A percentile compares a stretch with the other conserved stretches of the same genome.
These are phyloP conservation scores for Desmophyllum pertusum DNA, from an alignment of 92 coral and sea anemone species.

Conservation along the genomic window DNA sequence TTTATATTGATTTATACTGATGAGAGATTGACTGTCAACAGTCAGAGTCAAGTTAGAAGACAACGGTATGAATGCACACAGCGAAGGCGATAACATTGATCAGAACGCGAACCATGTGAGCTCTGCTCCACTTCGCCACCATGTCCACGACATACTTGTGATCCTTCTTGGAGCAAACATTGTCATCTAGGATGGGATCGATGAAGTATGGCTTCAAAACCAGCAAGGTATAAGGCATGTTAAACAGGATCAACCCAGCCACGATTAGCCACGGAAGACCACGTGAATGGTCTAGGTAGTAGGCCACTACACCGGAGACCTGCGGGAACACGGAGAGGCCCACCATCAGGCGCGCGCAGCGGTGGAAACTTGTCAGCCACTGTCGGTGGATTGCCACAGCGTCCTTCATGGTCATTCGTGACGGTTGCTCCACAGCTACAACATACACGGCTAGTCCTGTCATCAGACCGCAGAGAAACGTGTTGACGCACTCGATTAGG, in stretches of 20 bases:
- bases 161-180: slow-evolving; percentile 63
- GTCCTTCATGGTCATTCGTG: slow-evolving; percentile 68
- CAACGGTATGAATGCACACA: slow-evolving; percentile 45
- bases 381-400: slow-evolving; percentile 62
- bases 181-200: slow-evolving; percentile 60
- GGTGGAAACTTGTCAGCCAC: slow-evolving; percentile 59
- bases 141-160: slow-evolving; percentile 44
- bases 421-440: slow-evolving; percentile 60
- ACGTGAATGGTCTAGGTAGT: slow-evolving; percentile 23
- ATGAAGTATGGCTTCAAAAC: slow-evolving; percentile 65
- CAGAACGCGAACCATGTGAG: slow-evolving; percentile 59
- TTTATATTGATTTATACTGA: too few species aligned
- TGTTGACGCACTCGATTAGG: slow-evolving; percentile 55
- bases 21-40: too few species aligned
- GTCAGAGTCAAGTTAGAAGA: neutral
- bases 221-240: slow-evolving; percentile 62
- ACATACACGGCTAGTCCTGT: slow-evolving; percentile 67
- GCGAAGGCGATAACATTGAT: slow-evolving; percentile 48
- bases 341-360: slow-evolving; percentile 60
- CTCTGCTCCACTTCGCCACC: slow-evolving; percentile 57
- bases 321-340: slow-evolving; percentile 63
- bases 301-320: slow-evolving; percentile 40
- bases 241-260: slow-evolving; percentile 56
- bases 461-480: slow-evolving; percentile 63
- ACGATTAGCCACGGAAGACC: slow-evolving; percentile 72